Evolutionary conservation across 1,140 invertebrate genomes (phyloP).

Genomic region (Lepidotrigona ventralis): DNA sequence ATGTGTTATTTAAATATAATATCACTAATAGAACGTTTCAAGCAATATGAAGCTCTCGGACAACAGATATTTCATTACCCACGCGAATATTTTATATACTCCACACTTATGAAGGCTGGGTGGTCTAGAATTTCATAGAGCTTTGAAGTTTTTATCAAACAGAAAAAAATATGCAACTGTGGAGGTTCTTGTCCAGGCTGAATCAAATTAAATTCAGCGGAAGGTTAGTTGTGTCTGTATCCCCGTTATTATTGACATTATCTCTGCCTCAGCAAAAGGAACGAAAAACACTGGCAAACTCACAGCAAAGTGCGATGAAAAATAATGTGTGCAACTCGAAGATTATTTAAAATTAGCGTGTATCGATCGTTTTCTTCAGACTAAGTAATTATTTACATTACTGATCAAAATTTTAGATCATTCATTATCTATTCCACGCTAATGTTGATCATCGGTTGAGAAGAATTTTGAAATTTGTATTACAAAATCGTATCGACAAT

Average conservation of each 20-base stretch:
- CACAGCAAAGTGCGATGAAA: constrained; percentile 9
- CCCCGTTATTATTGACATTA: constrained; percentile 40
- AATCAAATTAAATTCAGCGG: constrained; percentile 53
- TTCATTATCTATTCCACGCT: no score
- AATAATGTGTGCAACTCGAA: constrained; percentile 19
- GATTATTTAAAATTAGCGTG: not conserved
- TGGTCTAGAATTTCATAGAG: no score
- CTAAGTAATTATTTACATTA: not conserved
- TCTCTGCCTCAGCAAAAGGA: constrained; percentile 29
- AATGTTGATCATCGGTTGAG: no score
- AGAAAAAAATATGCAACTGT: not conserved
- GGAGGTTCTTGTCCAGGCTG: constrained; percentile 8
- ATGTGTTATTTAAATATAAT: not conserved
- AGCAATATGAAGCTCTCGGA: not conserved
- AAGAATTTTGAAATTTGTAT: no score
- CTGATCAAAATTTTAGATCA: no score
- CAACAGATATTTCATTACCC: not conserved
- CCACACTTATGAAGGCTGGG: no score
- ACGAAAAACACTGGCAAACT: constrained; percentile 32
- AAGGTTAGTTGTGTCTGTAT: constrained; percentile 11
- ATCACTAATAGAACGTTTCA: not conserved
- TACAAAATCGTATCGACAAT: no score
- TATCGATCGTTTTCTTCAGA: not conserved
- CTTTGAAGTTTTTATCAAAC: not conserved
- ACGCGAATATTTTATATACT: not conserved